Percentiles rank a stretch among this genome's conserved stretches.
phyloP scores from a whole-genome alignment of 2,888 invertebrate genomes.

The Portevinia maculata region DNA sequence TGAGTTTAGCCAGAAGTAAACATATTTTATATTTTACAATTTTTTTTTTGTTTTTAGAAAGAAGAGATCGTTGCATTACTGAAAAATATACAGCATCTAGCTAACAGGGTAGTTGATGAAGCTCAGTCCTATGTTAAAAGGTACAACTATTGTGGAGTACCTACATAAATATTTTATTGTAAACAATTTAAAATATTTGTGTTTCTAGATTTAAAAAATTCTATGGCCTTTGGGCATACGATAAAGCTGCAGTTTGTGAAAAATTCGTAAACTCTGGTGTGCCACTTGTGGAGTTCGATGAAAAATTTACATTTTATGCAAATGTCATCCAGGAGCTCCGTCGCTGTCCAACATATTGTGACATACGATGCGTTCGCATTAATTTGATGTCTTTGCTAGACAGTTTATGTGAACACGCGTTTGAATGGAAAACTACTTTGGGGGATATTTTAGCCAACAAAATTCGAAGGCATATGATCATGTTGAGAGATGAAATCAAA shows the following conservation, averaged over 20 bases:
- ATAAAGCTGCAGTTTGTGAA: constrained; percentile 89
- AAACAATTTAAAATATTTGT: not conserved
- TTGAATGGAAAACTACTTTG: constrained; percentile 90
- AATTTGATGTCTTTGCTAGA: constrained; percentile 89
- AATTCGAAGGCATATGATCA: constrained; percentile 87
- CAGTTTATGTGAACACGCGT: constrained; percentile 88
- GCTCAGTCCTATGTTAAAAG: constrained; percentile 86
- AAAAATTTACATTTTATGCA: constrained; percentile 92
- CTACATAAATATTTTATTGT: not conserved
- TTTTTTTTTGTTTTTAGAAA: constrained; percentile 87
- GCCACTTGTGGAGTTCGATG: constrained; percentile 88
- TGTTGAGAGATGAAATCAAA: constrained; percentile 88
- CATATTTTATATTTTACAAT: constrained; percentile 13
- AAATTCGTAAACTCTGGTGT: constrained; percentile 89
- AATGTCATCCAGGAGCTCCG: constrained; percentile 88
- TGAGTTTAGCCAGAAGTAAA: constrained; percentile 78
- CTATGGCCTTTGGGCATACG: constrained; percentile 89
- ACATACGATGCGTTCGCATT: constrained; percentile 88
- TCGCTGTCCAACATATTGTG: constrained; percentile 85
- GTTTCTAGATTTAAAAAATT: constrained; percentile 84
- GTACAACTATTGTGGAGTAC: constrained; percentile 81
- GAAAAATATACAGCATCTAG: constrained; percentile 87
- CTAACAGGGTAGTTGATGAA: constrained; percentile 86
- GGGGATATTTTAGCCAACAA: constrained; percentile 87
- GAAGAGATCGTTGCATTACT: constrained; percentile 88